Conservation (phyloP, 2,113 vertebrate genomes). For the Aleadryas rufinucha region DNA sequence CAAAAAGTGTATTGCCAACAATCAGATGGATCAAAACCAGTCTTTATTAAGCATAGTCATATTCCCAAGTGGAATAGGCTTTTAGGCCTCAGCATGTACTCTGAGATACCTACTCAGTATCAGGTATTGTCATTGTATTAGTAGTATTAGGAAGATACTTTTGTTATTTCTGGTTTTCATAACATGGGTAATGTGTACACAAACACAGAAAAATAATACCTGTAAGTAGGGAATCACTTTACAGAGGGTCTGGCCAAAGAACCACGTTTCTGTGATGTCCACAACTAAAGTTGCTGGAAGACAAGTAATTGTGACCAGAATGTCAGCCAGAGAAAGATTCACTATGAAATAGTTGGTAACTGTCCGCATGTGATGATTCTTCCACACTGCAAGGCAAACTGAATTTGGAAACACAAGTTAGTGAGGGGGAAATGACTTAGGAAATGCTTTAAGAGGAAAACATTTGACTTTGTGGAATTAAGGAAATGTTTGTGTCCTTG, state of each 20-base stretch:
- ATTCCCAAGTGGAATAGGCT: neutral
- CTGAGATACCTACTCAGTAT: neutral
- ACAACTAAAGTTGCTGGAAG: constrained; percentile 94
- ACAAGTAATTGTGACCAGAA: constrained; percentile 95
- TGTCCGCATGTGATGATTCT: constrained; percentile 95
- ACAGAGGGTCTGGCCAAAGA: constrained; percentile 91
- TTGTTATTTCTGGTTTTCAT: neutral
- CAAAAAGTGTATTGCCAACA: neutral
- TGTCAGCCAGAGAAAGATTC: constrained; percentile 93
- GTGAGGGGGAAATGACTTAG: neutral
- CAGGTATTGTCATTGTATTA: neutral
- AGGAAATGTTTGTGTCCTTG: neutral
- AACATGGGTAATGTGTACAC: neutral
- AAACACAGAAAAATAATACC: constrained; percentile 70
- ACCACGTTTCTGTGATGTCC: constrained; percentile 97
- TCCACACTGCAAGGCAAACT: constrained; percentile 98
- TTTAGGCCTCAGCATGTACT: neutral
- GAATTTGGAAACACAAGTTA: constrained; percentile 40
- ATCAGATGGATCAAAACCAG: neutral
- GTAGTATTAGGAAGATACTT: neutral
- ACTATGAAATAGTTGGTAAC: constrained; percentile 99
- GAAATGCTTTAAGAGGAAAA: neutral
- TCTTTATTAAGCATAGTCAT: neutral
- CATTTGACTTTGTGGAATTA: neutral
- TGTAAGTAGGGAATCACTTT: constrained; percentile 95